Evolutionary conservation across 2,888 invertebrate species (phyloP), one percentile per base, ranked within the genome.

Genomic region (Hemicrepidius hirtus): DNA sequence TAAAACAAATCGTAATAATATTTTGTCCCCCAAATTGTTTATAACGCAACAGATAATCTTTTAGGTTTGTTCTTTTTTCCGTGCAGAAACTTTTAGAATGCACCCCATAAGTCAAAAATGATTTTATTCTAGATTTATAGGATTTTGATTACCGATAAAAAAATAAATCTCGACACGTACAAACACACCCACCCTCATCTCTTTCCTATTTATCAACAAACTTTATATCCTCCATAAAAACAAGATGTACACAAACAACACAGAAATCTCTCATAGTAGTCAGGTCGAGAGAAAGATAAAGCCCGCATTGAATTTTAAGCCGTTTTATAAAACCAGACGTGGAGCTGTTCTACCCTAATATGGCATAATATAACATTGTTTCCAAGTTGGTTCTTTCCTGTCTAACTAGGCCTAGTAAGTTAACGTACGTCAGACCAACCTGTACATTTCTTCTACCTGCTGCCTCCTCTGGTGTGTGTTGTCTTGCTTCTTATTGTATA

Each of bases 291-390:
- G 32, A 50, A 21, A 49, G 49, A 44, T 44, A 63, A 53, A 63
- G 21, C 55, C 13, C 41, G 55, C 57, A 44, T 68, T 37, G 63
- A 64, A 62, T 66, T 68, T 67, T 55, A 68, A 68, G 67, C 49
- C 32, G 41, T 65, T 71, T n/a, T 65, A 40, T 44, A 67, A 66
- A 71, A 81, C 77, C 75, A 77, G 76, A 71, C 69, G 74, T 37
- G 74, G n/a, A 68, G 76, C 77, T 77, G 79, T 78, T 78, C 76
- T 78, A 68, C 72, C 84, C 84, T 78, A 83, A 84, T 83, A 83
- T 81, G 84, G 84, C 76, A 79, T 78, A 79, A 80, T 75, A 80
- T 82, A 81, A 82, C 82, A 82, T 82, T 83, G 82, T 84, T 59
- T 81, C 79, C 77, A 75, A 76, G 71, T 78, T 77, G 75, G 78